Conservation (phyloP, 2,888 invertebrate genomes). For the Pammene fasciana region DNA sequence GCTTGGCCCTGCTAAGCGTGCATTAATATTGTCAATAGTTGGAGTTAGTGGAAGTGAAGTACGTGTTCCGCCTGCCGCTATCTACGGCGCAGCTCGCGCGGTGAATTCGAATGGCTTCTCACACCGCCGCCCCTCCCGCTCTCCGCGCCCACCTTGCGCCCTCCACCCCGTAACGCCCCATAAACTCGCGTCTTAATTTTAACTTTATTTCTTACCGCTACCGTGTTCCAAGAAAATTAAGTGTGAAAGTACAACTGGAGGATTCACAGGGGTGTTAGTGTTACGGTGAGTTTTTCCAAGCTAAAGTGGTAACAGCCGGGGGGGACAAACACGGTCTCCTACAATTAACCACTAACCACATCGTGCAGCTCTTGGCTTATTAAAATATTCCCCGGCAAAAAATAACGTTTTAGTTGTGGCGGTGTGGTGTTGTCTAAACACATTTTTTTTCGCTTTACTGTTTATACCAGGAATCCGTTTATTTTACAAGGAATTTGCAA, state of each 20-base stretch:
- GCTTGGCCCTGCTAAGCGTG: slow-evolving; percentile 80
- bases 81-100: slow-evolving; percentile 80
- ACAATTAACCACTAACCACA: not conserved
- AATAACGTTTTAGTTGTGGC: not conserved
- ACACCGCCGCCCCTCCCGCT: slow-evolving; percentile 42
- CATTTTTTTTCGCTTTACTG: not conserved
- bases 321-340: not conserved
- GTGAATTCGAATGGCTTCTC: slow-evolving; percentile 77
- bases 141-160: slow-evolving; percentile 61
- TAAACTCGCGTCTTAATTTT: slow-evolving; percentile 84
- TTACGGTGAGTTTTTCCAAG: slow-evolving; percentile 53
- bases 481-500: slow-evolving; percentile 27
- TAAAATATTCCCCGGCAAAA: not conserved
- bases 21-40: slow-evolving; percentile 84
- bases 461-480: slow-evolving; percentile 8
- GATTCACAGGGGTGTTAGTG: slow-evolving; percentile 66
- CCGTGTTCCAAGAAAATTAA: slow-evolving; percentile 80
- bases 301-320: slow-evolving; percentile 10
- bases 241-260: slow-evolving; percentile 78
- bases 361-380: not conserved
- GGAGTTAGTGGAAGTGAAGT: slow-evolving; percentile 83
- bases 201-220: slow-evolving; percentile 82
- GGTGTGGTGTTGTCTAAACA: too few species aligned
- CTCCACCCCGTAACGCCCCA: slow-evolving; percentile 79
- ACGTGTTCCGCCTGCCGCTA: slow-evolving; percentile 83